These are phyloP conservation scores for Lepus timidus DNA, from an alignment of 2,113 vertebrate species.

Conservation along the genomic window DNA sequence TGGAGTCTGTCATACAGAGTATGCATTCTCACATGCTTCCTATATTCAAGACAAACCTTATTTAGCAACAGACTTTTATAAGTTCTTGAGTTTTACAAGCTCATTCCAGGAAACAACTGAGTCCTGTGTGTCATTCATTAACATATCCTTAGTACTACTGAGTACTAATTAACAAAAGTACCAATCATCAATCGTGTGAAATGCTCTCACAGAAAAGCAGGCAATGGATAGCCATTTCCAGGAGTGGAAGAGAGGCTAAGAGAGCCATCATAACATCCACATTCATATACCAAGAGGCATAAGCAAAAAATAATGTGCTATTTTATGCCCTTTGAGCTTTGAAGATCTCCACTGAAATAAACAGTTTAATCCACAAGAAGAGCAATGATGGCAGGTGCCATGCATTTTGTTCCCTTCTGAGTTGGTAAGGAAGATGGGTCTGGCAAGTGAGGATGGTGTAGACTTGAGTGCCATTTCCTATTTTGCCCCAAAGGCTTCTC, in stretches of 20 bases:
- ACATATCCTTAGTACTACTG: not conserved
- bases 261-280: not conserved
- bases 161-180: slow-evolving; percentile 66
- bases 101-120: slow-evolving; percentile 56
- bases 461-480: not conserved
- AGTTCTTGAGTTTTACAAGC: not conserved
- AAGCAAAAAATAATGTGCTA: slow-evolving; percentile 2
- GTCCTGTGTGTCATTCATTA: slow-evolving; percentile 24
- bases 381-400: not conserved
- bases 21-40: slow-evolving; percentile 21
- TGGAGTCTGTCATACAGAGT: slow-evolving; percentile 26
- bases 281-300: slow-evolving; percentile 2
- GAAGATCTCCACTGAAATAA: not conserved
- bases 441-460: not conserved
- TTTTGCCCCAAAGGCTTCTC: not conserved
- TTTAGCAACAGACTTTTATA: not conserved
- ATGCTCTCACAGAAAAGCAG: slow-evolving; percentile 10
- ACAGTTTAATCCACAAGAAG: slow-evolving; percentile 40
- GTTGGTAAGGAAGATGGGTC: not conserved
- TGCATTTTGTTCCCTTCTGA: slow-evolving; percentile 20
- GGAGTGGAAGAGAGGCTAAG: not conserved
- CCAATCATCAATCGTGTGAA: slow-evolving; percentile 21
- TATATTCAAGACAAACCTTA: slow-evolving; percentile 42
- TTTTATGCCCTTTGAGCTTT: slow-evolving; percentile 24
- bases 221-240: not conserved